Evolutionary conservation across 2,888 invertebrate species (phyloP).

Genomic region (Callinectes sapidus): DNA sequence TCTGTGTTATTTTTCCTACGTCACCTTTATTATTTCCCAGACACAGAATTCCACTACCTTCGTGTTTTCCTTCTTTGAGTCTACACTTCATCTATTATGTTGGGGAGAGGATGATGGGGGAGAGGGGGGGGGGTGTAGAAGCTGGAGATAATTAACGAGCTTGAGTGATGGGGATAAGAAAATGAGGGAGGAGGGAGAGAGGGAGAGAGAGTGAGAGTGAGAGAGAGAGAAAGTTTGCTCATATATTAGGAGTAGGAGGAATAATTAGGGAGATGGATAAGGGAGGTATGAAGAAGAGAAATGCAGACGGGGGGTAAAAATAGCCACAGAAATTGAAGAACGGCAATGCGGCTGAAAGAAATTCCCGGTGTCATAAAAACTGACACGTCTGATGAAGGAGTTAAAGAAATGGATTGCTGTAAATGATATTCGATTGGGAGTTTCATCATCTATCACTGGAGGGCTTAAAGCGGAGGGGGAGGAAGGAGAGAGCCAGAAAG

Average conservation of each 20-base stretch:
- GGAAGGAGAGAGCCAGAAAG: neutral
- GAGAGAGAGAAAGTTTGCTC: conserved; percentile 37
- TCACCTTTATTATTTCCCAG: neutral
- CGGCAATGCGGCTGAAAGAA: neutral
- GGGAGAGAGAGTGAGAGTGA: too few relatives aligned
- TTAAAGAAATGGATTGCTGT: conserved; percentile 9
- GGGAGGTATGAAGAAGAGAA: neutral
- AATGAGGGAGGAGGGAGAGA: conserved; percentile 31
- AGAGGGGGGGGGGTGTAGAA: neutral
- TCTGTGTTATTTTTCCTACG: neutral
- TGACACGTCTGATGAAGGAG: neutral
- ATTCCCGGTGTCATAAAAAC: neutral
- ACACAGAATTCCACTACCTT: neutral
- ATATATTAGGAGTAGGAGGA: conserved; percentile 30
- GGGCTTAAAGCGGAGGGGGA: neutral
- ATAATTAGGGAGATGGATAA: conserved; percentile 27
- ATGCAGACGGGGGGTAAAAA: neutral
- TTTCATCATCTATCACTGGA: conserved; percentile 5
- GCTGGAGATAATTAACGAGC: conserved; percentile 16
- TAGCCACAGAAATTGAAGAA: neutral
- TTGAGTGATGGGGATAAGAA: conserved; percentile 24
- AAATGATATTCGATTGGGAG: conserved; percentile 25
- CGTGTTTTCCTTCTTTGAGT: neutral
- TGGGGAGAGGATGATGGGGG: neutral
- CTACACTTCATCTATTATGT: conserved; percentile 5